Conservation (phyloP, 2,113 vertebrate species). For the Ameiurus melas region DNA sequence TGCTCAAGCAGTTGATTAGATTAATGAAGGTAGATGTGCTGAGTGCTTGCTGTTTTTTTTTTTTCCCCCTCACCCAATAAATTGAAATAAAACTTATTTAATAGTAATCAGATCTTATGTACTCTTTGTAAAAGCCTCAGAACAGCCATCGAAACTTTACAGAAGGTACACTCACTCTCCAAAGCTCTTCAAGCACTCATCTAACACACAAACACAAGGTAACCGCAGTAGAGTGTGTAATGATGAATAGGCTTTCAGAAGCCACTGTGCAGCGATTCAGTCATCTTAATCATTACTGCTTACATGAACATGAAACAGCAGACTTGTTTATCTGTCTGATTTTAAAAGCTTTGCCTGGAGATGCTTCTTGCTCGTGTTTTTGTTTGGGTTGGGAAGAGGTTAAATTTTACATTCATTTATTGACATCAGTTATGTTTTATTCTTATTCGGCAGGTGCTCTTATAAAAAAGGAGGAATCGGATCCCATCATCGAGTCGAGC, state of each 20-base stretch:
- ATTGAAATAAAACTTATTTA: not conserved
- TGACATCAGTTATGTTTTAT: not conserved
- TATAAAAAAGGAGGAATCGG: not conserved
- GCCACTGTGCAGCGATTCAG: slow-evolving; percentile 20
- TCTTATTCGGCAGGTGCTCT: not conserved
- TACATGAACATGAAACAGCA: not conserved
- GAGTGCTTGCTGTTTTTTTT: not conserved
- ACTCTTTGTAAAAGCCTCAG: not conserved
- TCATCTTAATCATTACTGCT: slow-evolving; percentile 6
- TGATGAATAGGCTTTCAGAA: slow-evolving; percentile 38
- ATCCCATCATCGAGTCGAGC: not conserved
- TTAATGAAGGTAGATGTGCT: not conserved
- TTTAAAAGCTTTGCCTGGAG: not conserved
- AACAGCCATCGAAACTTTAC: not conserved
- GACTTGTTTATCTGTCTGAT: not conserved
- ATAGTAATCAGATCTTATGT: not conserved
- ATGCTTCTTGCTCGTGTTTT: not conserved
- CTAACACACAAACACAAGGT: slow-evolving; percentile 4
- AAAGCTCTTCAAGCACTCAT: not conserved
- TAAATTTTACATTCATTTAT: not conserved
- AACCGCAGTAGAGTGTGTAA: slow-evolving; percentile 16
- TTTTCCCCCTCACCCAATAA: too few species aligned
- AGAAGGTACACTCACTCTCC: not conserved
- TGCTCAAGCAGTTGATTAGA: not conserved
- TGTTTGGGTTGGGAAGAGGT: not conserved